Conservation (phyloP, 1,140 invertebrate genomes). For the Theocolax elegans region DNA sequence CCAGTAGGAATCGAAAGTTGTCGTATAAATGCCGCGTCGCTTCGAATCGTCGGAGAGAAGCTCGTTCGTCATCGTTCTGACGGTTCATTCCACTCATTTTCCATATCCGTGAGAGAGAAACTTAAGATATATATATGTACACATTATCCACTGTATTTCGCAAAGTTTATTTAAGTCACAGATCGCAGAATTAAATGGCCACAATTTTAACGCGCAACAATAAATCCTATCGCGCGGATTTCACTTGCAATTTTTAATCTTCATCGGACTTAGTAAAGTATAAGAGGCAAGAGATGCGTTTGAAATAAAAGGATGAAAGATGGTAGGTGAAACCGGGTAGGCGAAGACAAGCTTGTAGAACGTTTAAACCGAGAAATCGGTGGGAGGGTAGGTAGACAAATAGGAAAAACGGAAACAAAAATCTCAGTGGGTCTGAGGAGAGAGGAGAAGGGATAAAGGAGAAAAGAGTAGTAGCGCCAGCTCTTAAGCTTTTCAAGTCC, state of each 20-base stretch:
- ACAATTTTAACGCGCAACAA: not conserved
- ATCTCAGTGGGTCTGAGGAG: not conserved
- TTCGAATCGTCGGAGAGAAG: not conserved
- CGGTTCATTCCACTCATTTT: not conserved
- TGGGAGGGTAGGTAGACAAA: conserved; percentile 4
- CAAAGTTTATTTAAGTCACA: no score
- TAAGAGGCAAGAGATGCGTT: not conserved
- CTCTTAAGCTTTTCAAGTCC: conserved; percentile 13
- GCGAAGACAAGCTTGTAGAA: conserved; percentile 10
- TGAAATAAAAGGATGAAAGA: not conserved
- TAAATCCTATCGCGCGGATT: not conserved
- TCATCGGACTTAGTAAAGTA: not conserved
- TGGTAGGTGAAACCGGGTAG: not conserved
- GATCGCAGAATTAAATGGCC: no score
- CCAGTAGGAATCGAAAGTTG: conserved; percentile 23
- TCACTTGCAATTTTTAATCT: conserved; percentile 15
- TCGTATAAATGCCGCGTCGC: conserved; percentile 14
- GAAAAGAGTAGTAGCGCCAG: not conserved
- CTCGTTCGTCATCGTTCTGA: conserved; percentile 14
- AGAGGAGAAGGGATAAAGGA: not conserved
- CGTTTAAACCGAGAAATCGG: conserved; percentile 28
- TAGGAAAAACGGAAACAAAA: conserved; percentile 26
- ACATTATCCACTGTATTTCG: not conserved
- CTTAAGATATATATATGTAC: no score
- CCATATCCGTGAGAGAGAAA: not conserved